Percentiles rank a stretch among this genome's conserved stretches.
Evolutionary conservation across 2,113 vertebrate genomes (phyloP).

Genomic region (Oreochromis spilurus): DNA sequence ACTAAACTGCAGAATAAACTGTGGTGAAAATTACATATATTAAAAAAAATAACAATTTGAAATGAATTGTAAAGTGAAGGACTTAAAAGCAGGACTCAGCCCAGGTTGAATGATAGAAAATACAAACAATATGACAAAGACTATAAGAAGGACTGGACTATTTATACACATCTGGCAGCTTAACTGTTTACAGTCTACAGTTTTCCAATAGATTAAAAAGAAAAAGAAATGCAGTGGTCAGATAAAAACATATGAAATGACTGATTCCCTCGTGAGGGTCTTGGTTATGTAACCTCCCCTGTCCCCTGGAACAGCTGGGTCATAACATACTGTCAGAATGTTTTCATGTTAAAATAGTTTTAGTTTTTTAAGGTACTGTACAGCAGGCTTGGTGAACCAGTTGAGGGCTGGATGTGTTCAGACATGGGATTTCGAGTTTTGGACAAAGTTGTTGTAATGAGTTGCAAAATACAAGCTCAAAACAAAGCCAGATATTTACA

Average conservation of each 20-base stretch:
- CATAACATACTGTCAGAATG: not conserved
- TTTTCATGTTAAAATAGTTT: not conserved
- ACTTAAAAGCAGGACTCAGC: not conserved
- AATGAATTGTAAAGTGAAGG: not conserved
- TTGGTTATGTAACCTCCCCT: not conserved
- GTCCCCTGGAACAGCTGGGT: no score
- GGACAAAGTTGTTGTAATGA: no score
- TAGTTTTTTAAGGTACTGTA: not conserved
- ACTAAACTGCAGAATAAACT: not conserved
- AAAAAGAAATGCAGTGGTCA: no score
- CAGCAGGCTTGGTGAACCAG: not conserved
- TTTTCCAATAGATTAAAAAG: not conserved
- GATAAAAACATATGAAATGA: not conserved
- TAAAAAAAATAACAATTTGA: not conserved
- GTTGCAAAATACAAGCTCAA: not conserved
- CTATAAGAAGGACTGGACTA: not conserved
- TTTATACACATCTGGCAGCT: not conserved
- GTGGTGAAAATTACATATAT: fast-evolving
- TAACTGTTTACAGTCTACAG: not conserved
- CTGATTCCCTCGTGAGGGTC: not conserved
- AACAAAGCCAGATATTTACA: slow-evolving; percentile 73
- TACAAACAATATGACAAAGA: not conserved
- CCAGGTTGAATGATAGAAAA: not conserved
- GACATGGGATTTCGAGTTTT: not conserved
- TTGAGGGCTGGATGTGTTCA: not conserved